Evolutionary conservation across 1,140 invertebrate species (phyloP), one percentile per base, ranked within the genome.

Genomic region (Neoseiulus cucumeris): DNA sequence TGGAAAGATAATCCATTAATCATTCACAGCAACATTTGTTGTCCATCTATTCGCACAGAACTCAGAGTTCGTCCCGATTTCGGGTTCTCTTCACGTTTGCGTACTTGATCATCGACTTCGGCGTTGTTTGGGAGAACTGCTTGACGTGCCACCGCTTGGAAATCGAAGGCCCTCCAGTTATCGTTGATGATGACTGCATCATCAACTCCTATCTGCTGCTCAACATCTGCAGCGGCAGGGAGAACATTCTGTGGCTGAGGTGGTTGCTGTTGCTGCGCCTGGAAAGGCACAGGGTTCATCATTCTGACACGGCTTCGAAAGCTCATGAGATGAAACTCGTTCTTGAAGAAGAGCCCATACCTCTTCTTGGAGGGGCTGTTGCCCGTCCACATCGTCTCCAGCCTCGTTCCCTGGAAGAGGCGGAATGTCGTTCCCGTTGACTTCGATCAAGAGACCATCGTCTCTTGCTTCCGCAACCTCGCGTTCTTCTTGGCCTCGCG

Each of bases 21-120:
- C 33, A 39, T 39, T n/a, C n/a, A n/a, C n/a, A n/a, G n/a, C n/a
- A 39, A 39, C 89, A 74, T 94, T 91, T 77, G 70, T n/a, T n/a
- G n/a, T n/a, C n/a, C n/a, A n/a, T n/a, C n/a, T n/a, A n/a, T n/a
- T n/a, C n/a, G n/a, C n/a, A n/a, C n/a, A n/a, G n/a, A n/a, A n/a
- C n/a, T n/a, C n/a, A n/a, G 64, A 71, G 68, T 64, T 66, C 66
- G 44, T 65, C 20, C 66, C 18, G 64, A 69, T 69, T 65, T 44
- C 44, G 29, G 44, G 4, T 55, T 6, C 28, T 29, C 33, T 66
- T 4, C 29, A 47, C 51, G 33, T 51, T n/a, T 2, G 9, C 29
- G 5, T 25, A 64, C 55, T 65, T 55, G 66, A 51, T 89, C 86
- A 1, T 81, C 84, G 47, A 69, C 68, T 66, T 76, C 76, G n/a